phyloP scores from a whole-genome alignment of 2,888 invertebrate species.

The Euclidia mi region DNA sequence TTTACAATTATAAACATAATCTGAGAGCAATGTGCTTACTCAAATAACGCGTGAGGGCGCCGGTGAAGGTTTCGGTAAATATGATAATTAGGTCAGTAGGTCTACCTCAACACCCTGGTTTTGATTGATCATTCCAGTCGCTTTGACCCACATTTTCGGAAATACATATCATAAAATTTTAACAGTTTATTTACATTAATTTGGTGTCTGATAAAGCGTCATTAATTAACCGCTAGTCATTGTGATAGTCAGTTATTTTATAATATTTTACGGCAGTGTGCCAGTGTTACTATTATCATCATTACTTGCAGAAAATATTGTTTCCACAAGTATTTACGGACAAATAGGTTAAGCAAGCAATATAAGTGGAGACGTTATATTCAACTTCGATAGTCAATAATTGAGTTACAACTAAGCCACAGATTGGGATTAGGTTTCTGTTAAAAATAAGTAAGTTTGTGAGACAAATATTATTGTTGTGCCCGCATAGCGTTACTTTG shows the following conservation, averaged over 20 bases:
- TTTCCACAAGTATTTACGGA: too few species aligned
- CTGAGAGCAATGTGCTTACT: slow-evolving; percentile 19
- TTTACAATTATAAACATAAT: slow-evolving; percentile 21
- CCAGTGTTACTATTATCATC: slow-evolving; percentile 16
- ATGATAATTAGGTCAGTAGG: slow-evolving; percentile 50
- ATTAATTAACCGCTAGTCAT: slow-evolving; percentile 7
- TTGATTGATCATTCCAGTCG: slow-evolving; percentile 35
- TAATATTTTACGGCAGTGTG: slow-evolving; percentile 4
- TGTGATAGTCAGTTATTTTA: slow-evolving; percentile 8
- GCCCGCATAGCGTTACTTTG: too few species aligned
- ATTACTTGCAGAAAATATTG: slow-evolving; percentile 12
- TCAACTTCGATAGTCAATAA: slow-evolving; percentile 33
- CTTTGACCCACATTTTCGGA: not conserved
- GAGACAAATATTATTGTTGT: too few species aligned
- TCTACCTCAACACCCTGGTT: slow-evolving; percentile 29
- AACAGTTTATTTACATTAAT: not conserved
- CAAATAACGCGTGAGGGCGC: slow-evolving; percentile 8
- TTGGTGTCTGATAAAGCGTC: not conserved
- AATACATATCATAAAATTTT: slow-evolving; percentile 6
- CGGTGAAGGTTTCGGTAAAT: slow-evolving; percentile 21
- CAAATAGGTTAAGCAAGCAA: slow-evolving; percentile 24
- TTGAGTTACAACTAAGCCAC: slow-evolving; percentile 35
- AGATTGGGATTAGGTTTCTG: slow-evolving; percentile 30
- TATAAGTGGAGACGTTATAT: slow-evolving; percentile 28
- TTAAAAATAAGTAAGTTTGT: too few species aligned